Evolutionary conservation across 2,797 vertebrate genomes (phyloP), one percentile per base, ranked within the genome.

Genomic region (Falco cherrug): DNA sequence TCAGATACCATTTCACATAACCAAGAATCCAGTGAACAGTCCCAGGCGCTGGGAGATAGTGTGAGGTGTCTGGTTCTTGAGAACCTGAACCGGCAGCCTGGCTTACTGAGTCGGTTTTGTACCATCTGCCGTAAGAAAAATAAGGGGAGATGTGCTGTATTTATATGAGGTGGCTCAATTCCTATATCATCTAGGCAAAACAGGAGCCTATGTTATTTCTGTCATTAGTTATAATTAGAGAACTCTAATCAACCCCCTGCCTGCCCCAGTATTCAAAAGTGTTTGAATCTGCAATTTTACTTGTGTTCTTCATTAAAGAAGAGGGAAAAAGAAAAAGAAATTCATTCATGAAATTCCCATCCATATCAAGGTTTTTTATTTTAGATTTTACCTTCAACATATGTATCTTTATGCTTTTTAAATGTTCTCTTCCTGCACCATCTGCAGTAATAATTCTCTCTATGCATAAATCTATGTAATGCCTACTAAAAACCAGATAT

Each of bases 161-260:
- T 78, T 77, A 13, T 54, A 25, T 16, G 71, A 83, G 61, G 37
- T 45, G 57, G 50, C 53, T 89, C 65, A 43, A 65, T 71, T 91
- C 88, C 67, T 81, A 2, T 48, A 88, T 79, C 86, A 93, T 35
- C 64, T 37, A 94, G 64, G 94, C 90, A 94, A 89, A 95, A 93
- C 53, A 92, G 91, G 47, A 95, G 93, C 84, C 79, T 78, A 80
- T 94, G 88, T 94, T 97, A 92, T 95, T 96, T 96, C 94, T 96
- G 76, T 95, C 96, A 95, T 97, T 97, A 97, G 90, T 89, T 94
- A 92, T 94, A 97, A 97, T 97, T 96, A 96, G 86, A 96, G 94
- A 95, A 85, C 68, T 89, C 75, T 95, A 96, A 97, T 97, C 97
- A 97, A 95, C 95, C 97, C 96, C 96, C 95, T 95, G 96, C 94